Evolutionary conservation across 2,113 vertebrate genomes (phyloP).

Genomic region (Dipodomys stephensi): DNA sequence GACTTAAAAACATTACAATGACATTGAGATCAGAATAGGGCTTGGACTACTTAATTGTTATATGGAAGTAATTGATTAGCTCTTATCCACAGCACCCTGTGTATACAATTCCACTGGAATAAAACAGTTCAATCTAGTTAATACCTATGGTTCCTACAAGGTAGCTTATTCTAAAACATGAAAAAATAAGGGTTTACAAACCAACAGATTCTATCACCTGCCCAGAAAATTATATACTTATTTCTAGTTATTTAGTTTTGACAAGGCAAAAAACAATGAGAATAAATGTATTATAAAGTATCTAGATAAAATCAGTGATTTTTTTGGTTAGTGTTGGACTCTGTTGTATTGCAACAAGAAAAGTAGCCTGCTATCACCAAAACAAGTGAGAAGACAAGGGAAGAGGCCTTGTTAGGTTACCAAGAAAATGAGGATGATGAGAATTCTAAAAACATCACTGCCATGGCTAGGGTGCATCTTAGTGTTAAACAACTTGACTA

Average conservation of each 20-base stretch:
- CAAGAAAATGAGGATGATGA: constrained; percentile 40
- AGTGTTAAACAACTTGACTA: background rate
- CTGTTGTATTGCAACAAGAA: constrained; percentile 37
- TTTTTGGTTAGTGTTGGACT: background rate
- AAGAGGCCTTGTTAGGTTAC: constrained; percentile 1
- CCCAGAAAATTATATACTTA: constrained; percentile 24
- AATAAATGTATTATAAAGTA: background rate
- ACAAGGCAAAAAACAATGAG: constrained; percentile 24
- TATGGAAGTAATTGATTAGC: constrained; percentile 20
- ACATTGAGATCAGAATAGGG: constrained; percentile 43
- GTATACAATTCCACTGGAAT: constrained; percentile 38
- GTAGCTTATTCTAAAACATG: constrained; percentile 5
- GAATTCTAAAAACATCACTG: constrained; percentile 39
- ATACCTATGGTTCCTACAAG: constrained; percentile 17
- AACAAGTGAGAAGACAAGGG: background rate
- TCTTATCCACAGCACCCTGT: constrained; percentile 21
- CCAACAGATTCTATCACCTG: background rate
- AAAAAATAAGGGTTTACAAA: constrained; percentile 37
- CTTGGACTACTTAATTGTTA: constrained; percentile 67
- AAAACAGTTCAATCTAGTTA: constrained; percentile 13
- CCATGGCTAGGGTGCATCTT: background rate
- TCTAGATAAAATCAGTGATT: background rate
- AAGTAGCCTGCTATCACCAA: background rate
- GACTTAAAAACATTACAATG: constrained; percentile 43
- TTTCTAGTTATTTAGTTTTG: constrained; percentile 22